Evolutionary conservation across 2,888 invertebrate genomes (phyloP), one percentile per base, ranked within the genome.

Genomic region (Petrolisthes cinctipes): DNA sequence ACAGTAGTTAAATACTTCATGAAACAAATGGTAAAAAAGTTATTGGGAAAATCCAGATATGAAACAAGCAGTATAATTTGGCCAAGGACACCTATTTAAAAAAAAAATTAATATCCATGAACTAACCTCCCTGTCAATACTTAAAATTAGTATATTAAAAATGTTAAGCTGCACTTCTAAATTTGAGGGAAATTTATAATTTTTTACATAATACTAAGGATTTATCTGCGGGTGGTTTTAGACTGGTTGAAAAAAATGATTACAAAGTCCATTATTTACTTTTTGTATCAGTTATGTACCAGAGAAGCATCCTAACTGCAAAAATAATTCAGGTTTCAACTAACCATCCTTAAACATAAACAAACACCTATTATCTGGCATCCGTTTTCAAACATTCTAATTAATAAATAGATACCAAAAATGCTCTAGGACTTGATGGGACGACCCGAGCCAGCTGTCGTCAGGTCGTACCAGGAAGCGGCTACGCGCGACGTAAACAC

Each of bases 1-100:
- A 86, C 86, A 86, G 82, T 75, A 78, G 78, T 86, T 86, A 86
- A 86, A 85, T 78, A 85, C 79, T 85, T 61, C 85, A 79, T 66
- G 54, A 76, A 85, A 85, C 85, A 79, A 85, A 85, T 66, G 79
- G 79, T 68, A 85, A 78, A 85, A 79, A 78, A 84, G 11, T n/a
- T 9, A n/a, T 78, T 78, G 37, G 83, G 84, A 84, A 84, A 78
- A 23, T 81, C 81, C 81, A 81, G 57, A 53, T 51, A 66, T 61
- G 56, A 23, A 75, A 83, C 20, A 7, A 56, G 73, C 83, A 73
- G 51, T 53, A 57, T 23, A 71, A 82, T 68, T 81, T 81, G 81
- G 23, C 66, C 37, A 23, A 81, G 66, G 66, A 66, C 66, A 81
- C 81, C 51, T 81, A 9, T 56, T 5, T 9, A 81, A 81, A 23